Evolutionary conservation across 35 echinoderm and acorn worm genomes (phyloP).

Genomic region (Heliocidaris erythrogramma): DNA sequence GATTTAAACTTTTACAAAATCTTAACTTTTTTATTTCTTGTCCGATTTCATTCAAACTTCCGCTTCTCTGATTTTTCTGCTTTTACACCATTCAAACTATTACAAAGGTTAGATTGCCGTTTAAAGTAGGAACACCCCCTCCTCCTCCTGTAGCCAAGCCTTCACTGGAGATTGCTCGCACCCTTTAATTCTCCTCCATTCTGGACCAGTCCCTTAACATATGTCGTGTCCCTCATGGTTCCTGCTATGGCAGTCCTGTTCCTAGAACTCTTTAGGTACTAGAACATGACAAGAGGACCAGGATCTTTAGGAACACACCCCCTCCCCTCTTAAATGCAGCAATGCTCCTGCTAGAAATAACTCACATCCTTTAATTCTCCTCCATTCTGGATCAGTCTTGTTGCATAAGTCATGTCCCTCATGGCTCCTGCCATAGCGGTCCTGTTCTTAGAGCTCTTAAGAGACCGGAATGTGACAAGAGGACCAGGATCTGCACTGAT

Average conservation of each 20-base stretch:
- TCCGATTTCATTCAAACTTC: too few relatives aligned
- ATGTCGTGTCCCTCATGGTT: too few relatives aligned
- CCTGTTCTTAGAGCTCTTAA: slow-evolving; percentile 13
- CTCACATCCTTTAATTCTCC: slow-evolving; percentile 44
- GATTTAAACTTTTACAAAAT: too few relatives aligned
- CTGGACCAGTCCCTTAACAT: too few relatives aligned
- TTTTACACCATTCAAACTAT: too few relatives aligned
- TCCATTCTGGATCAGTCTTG: neutral
- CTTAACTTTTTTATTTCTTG: too few relatives aligned
- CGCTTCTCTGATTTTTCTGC: too few relatives aligned
- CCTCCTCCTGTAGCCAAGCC: neutral
- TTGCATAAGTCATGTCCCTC: neutral
- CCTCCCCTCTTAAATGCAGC: neutral
- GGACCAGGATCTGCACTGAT: neutral
- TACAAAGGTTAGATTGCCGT: too few relatives aligned
- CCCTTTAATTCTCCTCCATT: too few relatives aligned
- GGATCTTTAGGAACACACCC: neutral
- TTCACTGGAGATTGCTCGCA: too few relatives aligned
- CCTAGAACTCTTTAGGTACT: neutral
- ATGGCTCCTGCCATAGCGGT: neutral
- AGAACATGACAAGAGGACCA: neutral
- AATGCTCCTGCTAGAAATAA: neutral
- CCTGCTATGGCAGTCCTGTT: neutral
- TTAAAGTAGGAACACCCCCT: too few relatives aligned
- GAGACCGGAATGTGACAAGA: neutral